Base-by-base conservation (phyloP, 2,113 vertebrate genomes). In the Mystacornis crossleyi region DNA sequence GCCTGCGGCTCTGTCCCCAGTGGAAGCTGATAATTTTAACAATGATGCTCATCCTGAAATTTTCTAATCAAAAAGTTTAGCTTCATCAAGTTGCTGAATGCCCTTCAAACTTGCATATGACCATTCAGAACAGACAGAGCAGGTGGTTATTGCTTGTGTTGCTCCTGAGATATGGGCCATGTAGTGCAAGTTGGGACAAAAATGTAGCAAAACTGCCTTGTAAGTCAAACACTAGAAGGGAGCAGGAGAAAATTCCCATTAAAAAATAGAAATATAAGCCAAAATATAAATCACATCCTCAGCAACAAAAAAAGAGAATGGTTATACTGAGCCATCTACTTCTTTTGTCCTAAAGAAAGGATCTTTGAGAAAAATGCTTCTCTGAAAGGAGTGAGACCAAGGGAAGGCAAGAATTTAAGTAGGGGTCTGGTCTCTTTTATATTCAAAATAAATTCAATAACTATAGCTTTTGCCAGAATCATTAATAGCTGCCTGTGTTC, bases 21-120 rank as follows among this genome's bases (percentile, higher is more conserved):
- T 81, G 90, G 84, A 85, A 62, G 51, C 10, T 50, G 93, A 93
- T 95, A 29, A 95, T 97, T 95, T 96, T 65, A 94, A 85, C 83
- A 69, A 58, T 51, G 79, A 93, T 71, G 21, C 24, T 94, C 61
- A 72, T 71, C 84, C 57, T 79, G 67, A 97, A 94, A 91, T 93
- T 95, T 85, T 81, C 71, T 78, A 85, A 95, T 91, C 88, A 87
- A 85, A 95, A 91, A 80, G 61, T 95, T 92, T 65, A 87, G 38
- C 69, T 93, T 90, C 4, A 6, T 81, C 61, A 58, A 47, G 45
- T 84, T 86, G 24, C 53, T 72, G 48, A 95, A 96, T 86, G 88
- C 23, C 90, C 93, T 96, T 96, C 92, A 81, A 88, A 91, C 55
- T 82, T 62, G 36, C 3, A 25, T 89, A 60, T 85, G 79, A 75